Conservation (phyloP, 2,888 invertebrate genomes). For the Tachina fera region DNA sequence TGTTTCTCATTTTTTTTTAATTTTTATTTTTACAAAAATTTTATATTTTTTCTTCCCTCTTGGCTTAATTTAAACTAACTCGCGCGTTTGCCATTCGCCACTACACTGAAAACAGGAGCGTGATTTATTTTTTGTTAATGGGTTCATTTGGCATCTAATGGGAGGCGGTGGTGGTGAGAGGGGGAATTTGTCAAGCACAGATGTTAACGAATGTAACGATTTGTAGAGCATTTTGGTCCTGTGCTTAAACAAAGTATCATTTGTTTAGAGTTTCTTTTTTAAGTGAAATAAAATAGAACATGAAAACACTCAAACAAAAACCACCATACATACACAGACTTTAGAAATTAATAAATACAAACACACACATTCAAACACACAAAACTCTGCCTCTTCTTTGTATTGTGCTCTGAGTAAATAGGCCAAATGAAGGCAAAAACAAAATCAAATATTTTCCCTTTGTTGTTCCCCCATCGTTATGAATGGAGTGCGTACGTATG, state of each 20-base stretch:
- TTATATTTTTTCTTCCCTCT: constrained; percentile 1
- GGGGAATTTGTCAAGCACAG: constrained; percentile 27
- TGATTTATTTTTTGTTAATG: neutral
- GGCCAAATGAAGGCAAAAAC: constrained; percentile 4
- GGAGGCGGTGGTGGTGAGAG: too few relatives aligned
- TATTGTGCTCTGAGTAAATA: constrained; percentile 43
- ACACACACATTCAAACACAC: constrained; percentile 26
- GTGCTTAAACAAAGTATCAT: neutral
- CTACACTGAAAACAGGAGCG: constrained; percentile 51
- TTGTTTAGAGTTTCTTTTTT: constrained; percentile 19
- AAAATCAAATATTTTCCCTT: constrained; percentile 31
- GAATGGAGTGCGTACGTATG: constrained; percentile 59
- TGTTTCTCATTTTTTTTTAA: neutral
- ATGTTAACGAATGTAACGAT: constrained; percentile 11
- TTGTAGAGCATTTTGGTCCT: neutral
- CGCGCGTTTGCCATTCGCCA: constrained; percentile 67
- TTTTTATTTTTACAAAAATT: constrained; percentile 1
- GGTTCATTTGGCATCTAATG: constrained; percentile 31
- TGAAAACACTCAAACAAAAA: neutral
- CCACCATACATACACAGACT: constrained; percentile 1
- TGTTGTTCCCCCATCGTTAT: neutral
- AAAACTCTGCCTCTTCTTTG: neutral
- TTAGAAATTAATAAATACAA: neutral
- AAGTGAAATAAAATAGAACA: constrained; percentile 13
- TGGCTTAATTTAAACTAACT: constrained; percentile 23